These are phyloP conservation scores for Cyclopterus lumpus DNA, from an alignment of 2,797 vertebrate genomes.

Conservation along the genomic window DNA sequence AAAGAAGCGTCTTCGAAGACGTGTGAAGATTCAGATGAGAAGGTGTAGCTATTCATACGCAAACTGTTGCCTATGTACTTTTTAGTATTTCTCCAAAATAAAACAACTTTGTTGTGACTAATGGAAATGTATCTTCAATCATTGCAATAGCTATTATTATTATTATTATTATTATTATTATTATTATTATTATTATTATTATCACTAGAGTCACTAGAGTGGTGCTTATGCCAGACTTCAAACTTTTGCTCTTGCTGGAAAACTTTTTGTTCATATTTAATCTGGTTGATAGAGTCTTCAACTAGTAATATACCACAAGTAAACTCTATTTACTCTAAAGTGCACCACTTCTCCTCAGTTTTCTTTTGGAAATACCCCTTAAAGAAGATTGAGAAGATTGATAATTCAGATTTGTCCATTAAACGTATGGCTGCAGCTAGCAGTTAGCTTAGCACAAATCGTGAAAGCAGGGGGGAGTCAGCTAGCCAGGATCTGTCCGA, in stretches of 20 bases:
- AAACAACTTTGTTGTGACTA: background rate
- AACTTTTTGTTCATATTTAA: background rate
- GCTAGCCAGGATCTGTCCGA: background rate
- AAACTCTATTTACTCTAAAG: background rate
- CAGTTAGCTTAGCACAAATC: background rate
- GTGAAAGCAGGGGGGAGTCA: background rate
- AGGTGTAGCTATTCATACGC: background rate
- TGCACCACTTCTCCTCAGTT: no score
- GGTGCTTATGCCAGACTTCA: no score
- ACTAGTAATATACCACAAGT: background rate
- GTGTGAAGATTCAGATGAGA: background rate
- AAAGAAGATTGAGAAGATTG: background rate
- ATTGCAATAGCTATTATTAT: background rate
- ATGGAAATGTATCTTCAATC: background rate
- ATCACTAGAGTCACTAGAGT: no score
- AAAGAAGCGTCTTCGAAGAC: rapidly evolving
- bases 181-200: background rate
- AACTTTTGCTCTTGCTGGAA: background rate
- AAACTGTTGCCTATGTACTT: background rate
- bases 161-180: background rate
- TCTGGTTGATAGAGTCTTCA: background rate
- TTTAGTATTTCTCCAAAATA: background rate
- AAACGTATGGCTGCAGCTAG: background rate
- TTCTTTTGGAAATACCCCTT: background rate
- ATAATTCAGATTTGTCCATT: background rate